Evolutionary conservation across 2,888 invertebrate genomes (phyloP).

Genomic region (Trissolcus brochymenae): DNA sequence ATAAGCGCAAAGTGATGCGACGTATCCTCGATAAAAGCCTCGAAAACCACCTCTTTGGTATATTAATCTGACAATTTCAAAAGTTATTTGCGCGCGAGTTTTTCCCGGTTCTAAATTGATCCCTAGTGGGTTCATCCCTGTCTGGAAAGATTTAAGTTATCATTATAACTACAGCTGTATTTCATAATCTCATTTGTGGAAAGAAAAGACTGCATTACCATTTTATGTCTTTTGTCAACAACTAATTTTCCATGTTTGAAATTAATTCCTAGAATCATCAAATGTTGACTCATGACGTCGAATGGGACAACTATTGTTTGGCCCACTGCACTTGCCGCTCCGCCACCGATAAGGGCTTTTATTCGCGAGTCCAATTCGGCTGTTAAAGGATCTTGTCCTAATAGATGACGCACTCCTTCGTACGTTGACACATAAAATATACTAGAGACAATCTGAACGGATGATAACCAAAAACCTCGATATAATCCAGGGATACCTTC

Average conservation of each 20-base stretch:
- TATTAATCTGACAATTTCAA: conserved; percentile 86
- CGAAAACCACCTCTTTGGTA: conserved; percentile 87
- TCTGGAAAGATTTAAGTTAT: conserved; percentile 66
- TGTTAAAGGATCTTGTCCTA: conserved; percentile 79
- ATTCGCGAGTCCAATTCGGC: conserved; percentile 81
- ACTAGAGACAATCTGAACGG: conserved; percentile 89
- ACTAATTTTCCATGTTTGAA: conserved; percentile 70
- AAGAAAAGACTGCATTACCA: conserved; percentile 18
- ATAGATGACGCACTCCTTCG: conserved; percentile 90
- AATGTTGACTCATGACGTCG: conserved; percentile 96
- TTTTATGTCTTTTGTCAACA: conserved; percentile 68
- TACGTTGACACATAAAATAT: conserved; percentile 96
- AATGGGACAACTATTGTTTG: conserved; percentile 98
- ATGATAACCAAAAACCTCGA: conserved; percentile 96
- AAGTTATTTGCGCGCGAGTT: conserved; percentile 83
- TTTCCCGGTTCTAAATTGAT: conserved; percentile 81
- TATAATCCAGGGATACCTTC: conserved; percentile 94
- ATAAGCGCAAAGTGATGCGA: conserved; percentile 93
- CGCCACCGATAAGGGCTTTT: conserved; percentile 92
- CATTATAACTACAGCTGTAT: conserved; percentile 1
- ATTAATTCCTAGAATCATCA: conserved; percentile 91
- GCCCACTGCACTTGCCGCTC: conserved; percentile 92
- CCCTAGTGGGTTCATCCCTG: conserved; percentile 85
- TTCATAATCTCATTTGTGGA: neutral
- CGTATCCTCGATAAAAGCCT: conserved; percentile 96